Evolutionary conservation across 2,113 vertebrate species (phyloP).

Genomic region (Patagioenas fasciata): DNA sequence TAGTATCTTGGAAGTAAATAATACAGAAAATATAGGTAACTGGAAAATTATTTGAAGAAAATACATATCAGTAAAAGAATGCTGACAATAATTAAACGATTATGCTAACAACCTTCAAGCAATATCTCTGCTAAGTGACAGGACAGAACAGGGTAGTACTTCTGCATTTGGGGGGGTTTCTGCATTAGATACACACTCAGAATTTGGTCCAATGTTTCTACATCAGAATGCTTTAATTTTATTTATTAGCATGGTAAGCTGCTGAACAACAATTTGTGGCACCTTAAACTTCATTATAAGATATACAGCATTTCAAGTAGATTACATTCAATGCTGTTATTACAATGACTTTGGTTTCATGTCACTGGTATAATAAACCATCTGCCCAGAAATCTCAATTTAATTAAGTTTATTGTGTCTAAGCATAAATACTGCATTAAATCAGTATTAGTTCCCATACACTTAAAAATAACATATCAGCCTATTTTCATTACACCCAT

Average conservation of each 20-base stretch:
- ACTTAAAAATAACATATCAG: not conserved
- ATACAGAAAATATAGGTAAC: not conserved
- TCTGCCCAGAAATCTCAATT: slow-evolving; percentile 16
- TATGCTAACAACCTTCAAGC: not conserved
- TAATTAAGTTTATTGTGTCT: slow-evolving; percentile 25
- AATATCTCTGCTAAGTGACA: not conserved
- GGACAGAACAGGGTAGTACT: not conserved
- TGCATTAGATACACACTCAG: not conserved
- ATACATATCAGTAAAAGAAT: not conserved
- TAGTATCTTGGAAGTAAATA: not conserved
- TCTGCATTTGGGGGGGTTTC: not conserved
- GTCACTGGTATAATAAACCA: not conserved
- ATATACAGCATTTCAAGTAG: not conserved
- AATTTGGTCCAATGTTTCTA: not conserved
- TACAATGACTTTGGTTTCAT: not conserved
- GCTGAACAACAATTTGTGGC: not conserved
- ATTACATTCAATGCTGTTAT: not conserved
- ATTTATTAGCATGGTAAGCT: not conserved
- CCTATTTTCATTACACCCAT: not conserved
- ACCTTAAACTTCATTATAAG: not conserved
- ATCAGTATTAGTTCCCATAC: not conserved
- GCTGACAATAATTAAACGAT: not conserved
- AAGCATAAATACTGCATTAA: slow-evolving; percentile 7
- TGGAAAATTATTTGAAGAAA: not conserved
- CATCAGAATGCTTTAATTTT: not conserved